A percentile compares a stretch with the other conserved stretches of the same genome.
Evolutionary conservation across 2,888 invertebrate species (phyloP).

Genomic region (Machimus atricapillus): DNA sequence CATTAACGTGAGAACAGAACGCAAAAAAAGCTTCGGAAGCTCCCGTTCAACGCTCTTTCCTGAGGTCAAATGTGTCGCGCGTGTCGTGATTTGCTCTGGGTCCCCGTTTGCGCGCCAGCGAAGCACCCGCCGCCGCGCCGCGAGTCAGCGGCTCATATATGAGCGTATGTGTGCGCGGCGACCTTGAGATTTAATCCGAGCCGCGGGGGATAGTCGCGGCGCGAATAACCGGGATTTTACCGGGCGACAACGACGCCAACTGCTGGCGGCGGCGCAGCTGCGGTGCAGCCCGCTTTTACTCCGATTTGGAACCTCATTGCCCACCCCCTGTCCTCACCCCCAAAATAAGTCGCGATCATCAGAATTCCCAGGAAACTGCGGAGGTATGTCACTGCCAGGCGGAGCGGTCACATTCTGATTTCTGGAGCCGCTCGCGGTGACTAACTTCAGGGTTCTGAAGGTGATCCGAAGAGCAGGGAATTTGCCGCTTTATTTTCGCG

Average conservation of each 20-base stretch:
- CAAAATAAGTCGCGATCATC: background rate
- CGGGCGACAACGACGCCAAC: background rate
- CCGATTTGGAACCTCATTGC: background rate
- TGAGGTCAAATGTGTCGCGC: slow-evolving; percentile 9
- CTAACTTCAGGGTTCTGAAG: background rate
- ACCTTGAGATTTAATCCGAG: background rate
- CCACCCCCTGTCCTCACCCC: background rate
- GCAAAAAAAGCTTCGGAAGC: slow-evolving; percentile 12
- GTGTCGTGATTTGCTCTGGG: background rate
- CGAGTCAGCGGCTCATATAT: background rate
- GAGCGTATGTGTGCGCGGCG: background rate
- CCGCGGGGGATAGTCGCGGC: background rate
- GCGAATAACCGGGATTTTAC: background rate
- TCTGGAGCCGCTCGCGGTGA: background rate
- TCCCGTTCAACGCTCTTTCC: slow-evolving; percentile 4
- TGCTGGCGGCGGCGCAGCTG: background rate
- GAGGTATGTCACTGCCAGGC: background rate
- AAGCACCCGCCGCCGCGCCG: background rate
- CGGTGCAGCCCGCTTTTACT: background rate
- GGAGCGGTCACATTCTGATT: background rate
- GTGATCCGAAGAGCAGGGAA: background rate
- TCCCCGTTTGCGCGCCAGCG: background rate
- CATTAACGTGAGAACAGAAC: slow-evolving; percentile 18
- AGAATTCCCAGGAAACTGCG: background rate
- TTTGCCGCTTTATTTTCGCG: background rate